Evolutionary conservation across 2,888 invertebrate species (phyloP).

Genomic region (Trisateles emortualis): DNA sequence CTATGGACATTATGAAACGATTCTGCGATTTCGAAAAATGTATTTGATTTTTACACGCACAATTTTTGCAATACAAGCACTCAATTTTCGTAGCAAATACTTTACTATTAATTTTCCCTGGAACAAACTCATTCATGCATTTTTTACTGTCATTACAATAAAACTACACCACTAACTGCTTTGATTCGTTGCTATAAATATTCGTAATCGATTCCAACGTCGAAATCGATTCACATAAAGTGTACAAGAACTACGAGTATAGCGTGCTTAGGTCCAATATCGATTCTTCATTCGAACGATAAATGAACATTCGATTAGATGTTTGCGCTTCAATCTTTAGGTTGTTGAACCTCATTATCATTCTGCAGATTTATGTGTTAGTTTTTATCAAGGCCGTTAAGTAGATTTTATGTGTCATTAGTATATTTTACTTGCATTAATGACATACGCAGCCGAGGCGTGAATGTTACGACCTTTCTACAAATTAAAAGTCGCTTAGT

Average conservation of each 20-base stretch:
- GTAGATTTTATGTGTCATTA: background rate
- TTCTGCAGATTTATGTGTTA: background rate
- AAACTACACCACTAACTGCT: background rate
- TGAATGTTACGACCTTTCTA: too few species aligned
- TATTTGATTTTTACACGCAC: too few species aligned
- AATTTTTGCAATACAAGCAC: too few species aligned
- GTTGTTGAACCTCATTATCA: slow-evolving; percentile 6
- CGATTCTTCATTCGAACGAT: slow-evolving; percentile 5
- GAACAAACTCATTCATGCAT: background rate
- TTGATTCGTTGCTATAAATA: slow-evolving; percentile 3
- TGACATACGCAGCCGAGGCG: too few species aligned
- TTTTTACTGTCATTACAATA: background rate
- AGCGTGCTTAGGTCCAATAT: slow-evolving; percentile 9
- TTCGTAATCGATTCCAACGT: slow-evolving; percentile 5
- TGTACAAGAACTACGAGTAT: slow-evolving; percentile 7
- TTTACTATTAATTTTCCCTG: background rate
- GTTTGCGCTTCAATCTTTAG: slow-evolving; percentile 7
- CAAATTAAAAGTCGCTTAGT: too few species aligned
- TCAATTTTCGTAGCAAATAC: too few species aligned
- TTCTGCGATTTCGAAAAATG: too few species aligned
- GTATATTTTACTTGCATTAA: too few species aligned
- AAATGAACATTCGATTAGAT: slow-evolving; percentile 5
- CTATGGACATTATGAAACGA: too few species aligned
- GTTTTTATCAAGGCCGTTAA: background rate
- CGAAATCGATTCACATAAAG: slow-evolving; percentile 4